Percentiles rank a stretch among this genome's conserved stretches.
Conservation (phyloP, 2,797 vertebrate species). For the Glyptemys insculpta region DNA sequence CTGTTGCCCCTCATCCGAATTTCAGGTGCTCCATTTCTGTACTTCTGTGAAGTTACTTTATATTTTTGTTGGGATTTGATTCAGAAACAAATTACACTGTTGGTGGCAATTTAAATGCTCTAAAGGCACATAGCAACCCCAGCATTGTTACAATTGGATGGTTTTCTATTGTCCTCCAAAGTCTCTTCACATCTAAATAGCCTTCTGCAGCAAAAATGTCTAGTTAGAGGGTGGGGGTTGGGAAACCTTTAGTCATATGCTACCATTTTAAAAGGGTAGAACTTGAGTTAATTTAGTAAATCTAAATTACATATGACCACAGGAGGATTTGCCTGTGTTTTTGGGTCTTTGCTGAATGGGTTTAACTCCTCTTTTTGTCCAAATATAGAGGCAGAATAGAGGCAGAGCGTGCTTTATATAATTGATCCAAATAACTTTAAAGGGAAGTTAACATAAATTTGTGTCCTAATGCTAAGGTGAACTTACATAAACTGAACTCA, state of each 20-base stretch:
- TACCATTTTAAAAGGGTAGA: not conserved
- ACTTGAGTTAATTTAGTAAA: not conserved
- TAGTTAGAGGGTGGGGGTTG: not conserved
- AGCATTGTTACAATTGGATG: not conserved
- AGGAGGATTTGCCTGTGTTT: not conserved
- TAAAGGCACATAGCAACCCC: too few relatives aligned
- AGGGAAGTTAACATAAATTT: not conserved
- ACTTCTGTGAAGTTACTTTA: not conserved
- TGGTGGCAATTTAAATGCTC: not conserved
- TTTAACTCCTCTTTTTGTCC: not conserved
- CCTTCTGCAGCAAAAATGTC: not conserved
- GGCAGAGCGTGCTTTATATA: not conserved
- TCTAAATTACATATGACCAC: not conserved
- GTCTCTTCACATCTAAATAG: not conserved
- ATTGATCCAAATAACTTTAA: not conserved
- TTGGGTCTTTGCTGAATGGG: not conserved
- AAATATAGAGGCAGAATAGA: not conserved
- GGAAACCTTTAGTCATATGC: not conserved
- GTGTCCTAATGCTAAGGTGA: not conserved
- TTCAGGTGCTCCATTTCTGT: slow-evolving; percentile 88
- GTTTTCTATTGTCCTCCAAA: not conserved
- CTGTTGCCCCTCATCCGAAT: slow-evolving; percentile 91
- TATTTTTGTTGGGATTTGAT: not conserved
- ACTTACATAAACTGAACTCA: not conserved
- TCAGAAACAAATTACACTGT: not conserved